Conservation (phyloP, 2,888 invertebrate genomes). For the Heliconius cydno region DNA sequence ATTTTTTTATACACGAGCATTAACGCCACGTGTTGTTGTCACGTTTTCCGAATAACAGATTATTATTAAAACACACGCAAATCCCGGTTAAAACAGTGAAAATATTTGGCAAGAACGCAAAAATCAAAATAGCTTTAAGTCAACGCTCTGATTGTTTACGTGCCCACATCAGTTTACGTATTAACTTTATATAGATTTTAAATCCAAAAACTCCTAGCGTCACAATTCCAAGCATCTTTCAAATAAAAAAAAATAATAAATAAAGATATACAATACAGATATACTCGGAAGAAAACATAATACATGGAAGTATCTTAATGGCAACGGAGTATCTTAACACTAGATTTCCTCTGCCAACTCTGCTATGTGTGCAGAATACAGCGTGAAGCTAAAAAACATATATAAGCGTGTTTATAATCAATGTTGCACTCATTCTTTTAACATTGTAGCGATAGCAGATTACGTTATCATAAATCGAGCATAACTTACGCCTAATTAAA, state of each 20-base stretch:
- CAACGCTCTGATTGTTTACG: slow-evolving; percentile 29
- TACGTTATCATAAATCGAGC: slow-evolving; percentile 4
- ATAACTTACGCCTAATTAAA: slow-evolving; percentile 13
- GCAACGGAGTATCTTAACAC: no score
- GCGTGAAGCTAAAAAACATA: background rate
- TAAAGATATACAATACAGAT: no score
- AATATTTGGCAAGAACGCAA: slow-evolving; percentile 29
- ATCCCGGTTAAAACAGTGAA: slow-evolving; percentile 5
- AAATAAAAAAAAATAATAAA: no score
- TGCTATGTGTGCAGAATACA: no score
- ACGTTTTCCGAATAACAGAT: slow-evolving; percentile 23
- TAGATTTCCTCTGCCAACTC: no score
- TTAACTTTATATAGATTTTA: background rate
- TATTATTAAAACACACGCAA: slow-evolving; percentile 18
- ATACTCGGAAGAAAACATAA: no score
- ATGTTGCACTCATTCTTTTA: slow-evolving; percentile 3
- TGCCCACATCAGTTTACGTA: background rate
- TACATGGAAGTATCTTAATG: no score
- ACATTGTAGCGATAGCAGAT: slow-evolving; percentile 5
- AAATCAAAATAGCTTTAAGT: slow-evolving; percentile 25
- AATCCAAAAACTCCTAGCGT: no score
- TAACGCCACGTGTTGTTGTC: slow-evolving; percentile 26
- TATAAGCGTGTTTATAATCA: slow-evolving; percentile 4
- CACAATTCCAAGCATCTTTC: no score
- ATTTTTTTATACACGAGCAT: slow-evolving; percentile 9